Percentiles rank a stretch among this genome's conserved stretches.
phyloP scores from a whole-genome alignment of 2,797 vertebrate species.

The Miichthys miiuy region DNA sequence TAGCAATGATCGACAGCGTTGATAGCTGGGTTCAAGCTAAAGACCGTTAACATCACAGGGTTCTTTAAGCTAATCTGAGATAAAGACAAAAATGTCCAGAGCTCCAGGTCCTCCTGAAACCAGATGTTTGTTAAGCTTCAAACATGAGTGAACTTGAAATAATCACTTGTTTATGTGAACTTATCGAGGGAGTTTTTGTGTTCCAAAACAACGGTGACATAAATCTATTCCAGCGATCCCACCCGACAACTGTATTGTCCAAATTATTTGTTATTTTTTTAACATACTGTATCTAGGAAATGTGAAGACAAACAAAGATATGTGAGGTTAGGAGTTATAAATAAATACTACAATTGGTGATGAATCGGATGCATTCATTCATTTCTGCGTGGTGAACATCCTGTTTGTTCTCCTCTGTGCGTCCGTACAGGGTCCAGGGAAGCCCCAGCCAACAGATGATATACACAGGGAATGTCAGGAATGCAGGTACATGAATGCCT shows the following conservation, averaged over 20 bases:
- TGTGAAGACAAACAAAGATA: constrained; percentile 44
- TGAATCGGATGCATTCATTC: constrained; percentile 60
- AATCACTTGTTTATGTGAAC: constrained; percentile 42
- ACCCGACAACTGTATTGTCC: constrained; percentile 23
- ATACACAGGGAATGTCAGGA: constrained; percentile 78
- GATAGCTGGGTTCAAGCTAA: constrained; percentile 52
- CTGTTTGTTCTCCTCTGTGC: constrained; percentile 77
- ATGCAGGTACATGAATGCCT: constrained; percentile 80
- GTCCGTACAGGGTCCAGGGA: constrained; percentile 61
- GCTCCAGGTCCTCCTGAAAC: constrained; percentile 57
- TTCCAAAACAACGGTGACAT: constrained; percentile 37
- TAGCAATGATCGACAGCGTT: constrained; percentile 38
- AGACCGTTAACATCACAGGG: constrained; percentile 58
- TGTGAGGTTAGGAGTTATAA: constrained; percentile 47
- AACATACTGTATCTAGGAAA: constrained; percentile 46
- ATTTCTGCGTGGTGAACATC: constrained; percentile 72
- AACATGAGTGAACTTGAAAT: constrained; percentile 40
- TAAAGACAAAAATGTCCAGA: constrained; percentile 62
- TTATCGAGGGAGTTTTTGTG: constrained; percentile 18
- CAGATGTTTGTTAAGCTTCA: constrained; percentile 65
- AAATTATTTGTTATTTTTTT: constrained; percentile 6
- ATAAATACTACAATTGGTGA: constrained; percentile 61
- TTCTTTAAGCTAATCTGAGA: constrained; percentile 68
- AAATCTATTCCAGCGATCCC: constrained; percentile 13
- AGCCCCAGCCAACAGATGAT: constrained; percentile 68